Conservation (phyloP, 2,888 invertebrate species). For the Agriopis marginaria region DNA sequence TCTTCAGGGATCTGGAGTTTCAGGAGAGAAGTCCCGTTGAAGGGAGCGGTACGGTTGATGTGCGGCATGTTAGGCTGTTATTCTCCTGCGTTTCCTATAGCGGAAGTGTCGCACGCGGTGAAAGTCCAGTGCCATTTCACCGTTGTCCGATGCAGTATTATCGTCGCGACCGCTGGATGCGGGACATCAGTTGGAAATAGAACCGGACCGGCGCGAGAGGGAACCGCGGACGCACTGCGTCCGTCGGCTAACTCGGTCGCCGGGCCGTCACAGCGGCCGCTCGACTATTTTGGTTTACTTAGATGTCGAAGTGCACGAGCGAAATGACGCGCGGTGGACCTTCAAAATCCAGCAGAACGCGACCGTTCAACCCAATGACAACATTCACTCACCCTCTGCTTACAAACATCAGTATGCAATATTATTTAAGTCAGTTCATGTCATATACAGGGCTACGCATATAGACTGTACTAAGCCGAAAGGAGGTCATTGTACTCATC, state of each 20-base stretch:
- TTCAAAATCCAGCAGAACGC: slow-evolving; percentile 62
- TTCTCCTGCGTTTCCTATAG: slow-evolving; percentile 76
- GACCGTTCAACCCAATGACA: slow-evolving; percentile 55
- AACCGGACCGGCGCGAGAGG: slow-evolving; percentile 84
- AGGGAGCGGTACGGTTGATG: slow-evolving; percentile 47
- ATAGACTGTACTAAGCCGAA: too few relatives aligned
- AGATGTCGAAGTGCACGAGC: slow-evolving; percentile 83
- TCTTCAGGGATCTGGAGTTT: slow-evolving; percentile 74
- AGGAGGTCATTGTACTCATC: too few relatives aligned
- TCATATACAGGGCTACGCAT: slow-evolving; percentile 3
- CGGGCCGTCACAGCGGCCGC: slow-evolving; percentile 74
- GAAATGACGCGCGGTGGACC: slow-evolving; percentile 74
- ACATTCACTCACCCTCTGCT: slow-evolving; percentile 46
- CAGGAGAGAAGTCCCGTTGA: slow-evolving; percentile 60
- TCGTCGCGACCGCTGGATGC: slow-evolving; percentile 76
- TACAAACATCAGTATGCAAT: slow-evolving; percentile 31
- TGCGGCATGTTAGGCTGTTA: slow-evolving; percentile 73
- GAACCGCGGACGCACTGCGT: slow-evolving; percentile 81
- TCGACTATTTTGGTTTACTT: slow-evolving; percentile 84
- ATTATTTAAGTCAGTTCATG: slow-evolving; percentile 52
- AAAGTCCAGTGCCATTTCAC: slow-evolving; percentile 84
- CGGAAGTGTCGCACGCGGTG: slow-evolving; percentile 77
- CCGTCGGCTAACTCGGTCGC: slow-evolving; percentile 84
- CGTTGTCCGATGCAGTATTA: slow-evolving; percentile 72
- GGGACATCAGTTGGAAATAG: slow-evolving; percentile 82